phyloP scores from a whole-genome alignment of 2,888 invertebrate genomes.

The Digitonthophagus gazella region DNA sequence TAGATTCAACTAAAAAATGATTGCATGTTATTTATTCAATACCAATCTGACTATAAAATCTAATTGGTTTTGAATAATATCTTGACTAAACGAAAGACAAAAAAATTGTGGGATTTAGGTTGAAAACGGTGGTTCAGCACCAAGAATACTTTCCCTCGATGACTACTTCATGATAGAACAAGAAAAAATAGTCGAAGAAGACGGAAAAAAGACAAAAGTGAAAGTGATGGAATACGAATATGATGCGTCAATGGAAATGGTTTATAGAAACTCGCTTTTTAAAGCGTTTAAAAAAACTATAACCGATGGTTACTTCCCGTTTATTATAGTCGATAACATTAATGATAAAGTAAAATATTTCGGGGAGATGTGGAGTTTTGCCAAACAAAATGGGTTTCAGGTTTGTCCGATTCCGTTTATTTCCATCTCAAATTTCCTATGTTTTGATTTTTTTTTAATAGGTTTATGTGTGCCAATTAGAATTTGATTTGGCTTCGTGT shows the following conservation, averaged over 20 bases:
- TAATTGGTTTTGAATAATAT: not conserved
- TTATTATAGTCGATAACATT: conserved; percentile 89
- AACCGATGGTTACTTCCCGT: conserved; percentile 86
- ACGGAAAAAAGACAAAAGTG: conserved; percentile 67
- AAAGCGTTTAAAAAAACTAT: conserved; percentile 90
- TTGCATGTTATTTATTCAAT: too few relatives aligned
- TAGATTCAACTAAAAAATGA: too few relatives aligned
- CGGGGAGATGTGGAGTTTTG: conserved; percentile 85
- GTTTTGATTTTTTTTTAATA: conserved; percentile 47
- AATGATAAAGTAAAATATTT: conserved; percentile 80
- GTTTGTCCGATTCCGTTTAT: conserved; percentile 51
- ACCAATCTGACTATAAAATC: too few relatives aligned
- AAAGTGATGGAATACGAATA: conserved; percentile 86
- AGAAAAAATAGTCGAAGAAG: conserved; percentile 68
- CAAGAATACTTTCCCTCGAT: conserved; percentile 88
- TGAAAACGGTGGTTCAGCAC: conserved; percentile 84
- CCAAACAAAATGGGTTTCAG: conserved; percentile 82
- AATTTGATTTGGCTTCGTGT: conserved; percentile 75
- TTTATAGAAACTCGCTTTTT: conserved; percentile 76
- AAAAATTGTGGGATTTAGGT: conserved; percentile 48
- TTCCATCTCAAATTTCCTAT: not conserved
- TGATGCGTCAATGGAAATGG: conserved; percentile 78
- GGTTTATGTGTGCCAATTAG: conserved; percentile 90
- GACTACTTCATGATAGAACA: conserved; percentile 93
- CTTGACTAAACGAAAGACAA: not conserved